Evolutionary conservation across 2,113 vertebrate genomes (phyloP), one percentile per base, ranked within the genome.

Genomic region (Phalacrocorax brasilianus): DNA sequence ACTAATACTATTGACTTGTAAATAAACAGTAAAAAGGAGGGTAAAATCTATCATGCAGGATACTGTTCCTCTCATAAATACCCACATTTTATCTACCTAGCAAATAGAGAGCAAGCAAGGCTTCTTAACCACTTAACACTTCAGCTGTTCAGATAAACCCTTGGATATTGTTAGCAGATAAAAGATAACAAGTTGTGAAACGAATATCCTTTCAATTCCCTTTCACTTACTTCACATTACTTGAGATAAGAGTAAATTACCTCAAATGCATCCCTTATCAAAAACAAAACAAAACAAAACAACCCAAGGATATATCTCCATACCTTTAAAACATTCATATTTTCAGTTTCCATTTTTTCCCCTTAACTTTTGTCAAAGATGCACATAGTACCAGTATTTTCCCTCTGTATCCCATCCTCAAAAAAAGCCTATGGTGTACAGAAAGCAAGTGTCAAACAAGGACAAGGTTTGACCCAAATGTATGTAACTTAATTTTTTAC

Each of bases 121-220:
- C 50, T 89, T 67, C 81, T 91, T 78, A 87, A 93, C 20, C 14
- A 15, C 44, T 85, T 77, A 90, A 70, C 45, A 90, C 21, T 72
- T 72, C 49, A 88, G 38, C 49, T 78, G 14, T 55, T 96, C 20
- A 58, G 70, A 93, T 47, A 90, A 88, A 91, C 18, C 13, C 28
- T 47, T 70, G 30, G 79, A 95, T 93, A 91, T 12, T 76, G 47
- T 50, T 53, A 58, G 61, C 68, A 90, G 58, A 86, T 82, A 85
- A 96, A 85, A 93, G 68, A 33, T 72, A 87, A 47, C 22, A 93
- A 70, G 24, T 88, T 65, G 66, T 55, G 62, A 90, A 96, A 96
- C 59, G 1, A 85, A 87, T 76, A 74, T 21, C 19, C 33, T 35
- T 84, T 90, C 59, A 83, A 58, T 96, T 93, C 45, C 38, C 33